These are phyloP conservation scores for Flabesymbios commensalis DNA, from an alignment of 2,888 invertebrate species.

Conservation along the genomic window DNA sequence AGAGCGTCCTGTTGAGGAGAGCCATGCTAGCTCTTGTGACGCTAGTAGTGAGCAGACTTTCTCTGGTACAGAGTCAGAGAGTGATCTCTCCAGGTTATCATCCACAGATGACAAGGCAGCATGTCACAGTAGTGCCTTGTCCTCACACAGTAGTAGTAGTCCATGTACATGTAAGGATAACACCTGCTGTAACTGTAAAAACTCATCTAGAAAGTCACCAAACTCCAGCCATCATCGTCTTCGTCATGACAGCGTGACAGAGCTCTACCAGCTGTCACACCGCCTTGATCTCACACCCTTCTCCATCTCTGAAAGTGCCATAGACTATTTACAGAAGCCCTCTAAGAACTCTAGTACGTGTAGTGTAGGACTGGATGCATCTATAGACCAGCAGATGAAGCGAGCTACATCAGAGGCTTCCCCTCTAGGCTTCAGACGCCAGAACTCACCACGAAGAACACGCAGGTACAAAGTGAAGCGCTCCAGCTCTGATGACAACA, in stretches of 20 bases:
- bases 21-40: constrained; percentile 1
- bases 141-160: background rate
- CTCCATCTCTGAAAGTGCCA: constrained; percentile 1
- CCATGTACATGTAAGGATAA: background rate
- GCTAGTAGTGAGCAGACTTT: background rate
- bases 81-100: background rate
- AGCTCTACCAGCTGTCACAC: background rate
- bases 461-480: background rate
- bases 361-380: background rate
- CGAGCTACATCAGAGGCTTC: background rate
- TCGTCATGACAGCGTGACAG: no score
- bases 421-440: background rate
- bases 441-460: background rate
- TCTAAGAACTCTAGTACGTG: background rate
- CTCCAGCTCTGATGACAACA: background rate
- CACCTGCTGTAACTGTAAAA: background rate
- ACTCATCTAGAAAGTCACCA: background rate
- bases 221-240: background rate
- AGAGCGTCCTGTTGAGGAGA: background rate
- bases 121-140: background rate
- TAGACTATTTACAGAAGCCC: no score
- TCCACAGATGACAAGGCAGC: background rate
- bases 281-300: background rate
- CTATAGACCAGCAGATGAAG: background rate
- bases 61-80: background rate